Base-by-base conservation (phyloP, 2,113 vertebrate genomes). In the Baryphthengus martii region DNA sequence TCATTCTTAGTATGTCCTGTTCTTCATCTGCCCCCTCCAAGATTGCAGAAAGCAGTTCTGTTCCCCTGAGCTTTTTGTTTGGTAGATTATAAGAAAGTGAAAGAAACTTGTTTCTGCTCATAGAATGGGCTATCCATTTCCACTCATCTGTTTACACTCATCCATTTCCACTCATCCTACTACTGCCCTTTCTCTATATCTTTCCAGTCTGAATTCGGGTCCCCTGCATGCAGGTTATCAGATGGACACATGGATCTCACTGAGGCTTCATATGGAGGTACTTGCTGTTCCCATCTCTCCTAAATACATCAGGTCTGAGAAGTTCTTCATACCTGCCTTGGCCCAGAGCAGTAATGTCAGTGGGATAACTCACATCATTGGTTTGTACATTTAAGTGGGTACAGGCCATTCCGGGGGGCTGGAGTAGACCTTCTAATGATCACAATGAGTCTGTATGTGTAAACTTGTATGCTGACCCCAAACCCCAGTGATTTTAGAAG, bases 91-190 rank as follows among this genome's bases (percentile, higher is more conserved):
- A 79, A 76, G 18, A 63, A 91, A 79, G 6, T 9, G 2, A n/a
- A 79, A 84, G 24, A 24, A 72, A 31, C 11, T 61, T 72, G 24
- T 66, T 90, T 85, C 31, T 0, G 2, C 31, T 63, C 23, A 25
- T 25, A 19, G 6, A 55, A 53, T 0, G 9, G 39, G 5, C 4
- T 74, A 84, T 75, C 26, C 0, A 0, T 55, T 91, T 75, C 31
- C 11, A 35, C 18, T 76, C 31, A 19, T 73, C 25, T n/a, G n/a
- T n/a, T n/a, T n/a, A n/a, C n/a, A n/a, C n/a, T n/a, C n/a, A 84
- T 75, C 26, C 0, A 0, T 55, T 91, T 75, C 31, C 11, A 35
- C 18, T 76, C 31, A 19, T 73, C 25, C 45, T 68, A 2, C 17
- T 70, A 31, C 17, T 63, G 49, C n/a, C 20, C 40, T 61, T 70